Evolutionary conservation across 2,113 vertebrate genomes (phyloP).

Genomic region (Labrus mixtus): DNA sequence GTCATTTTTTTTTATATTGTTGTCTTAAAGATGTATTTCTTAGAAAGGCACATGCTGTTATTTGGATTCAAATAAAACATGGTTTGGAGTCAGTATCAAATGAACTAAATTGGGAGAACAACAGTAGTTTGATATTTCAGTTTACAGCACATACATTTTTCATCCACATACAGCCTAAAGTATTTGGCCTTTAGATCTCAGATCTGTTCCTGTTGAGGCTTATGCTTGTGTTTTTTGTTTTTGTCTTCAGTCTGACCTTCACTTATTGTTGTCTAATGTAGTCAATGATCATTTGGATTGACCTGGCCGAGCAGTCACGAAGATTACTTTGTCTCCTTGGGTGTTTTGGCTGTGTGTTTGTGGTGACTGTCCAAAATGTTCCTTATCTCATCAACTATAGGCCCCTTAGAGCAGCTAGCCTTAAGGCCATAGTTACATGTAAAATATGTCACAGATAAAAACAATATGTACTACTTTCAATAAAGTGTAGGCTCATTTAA

Average conservation of each 20-base stretch:
- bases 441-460: no score
- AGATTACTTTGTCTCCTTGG: background rate
- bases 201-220: background rate
- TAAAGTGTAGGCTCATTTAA: no score
- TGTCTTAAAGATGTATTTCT: background rate
- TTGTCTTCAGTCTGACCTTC: background rate
- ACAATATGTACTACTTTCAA: no score
- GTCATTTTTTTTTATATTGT: background rate
- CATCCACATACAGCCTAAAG: no score
- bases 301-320: background rate
- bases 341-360: slow-evolving; percentile 12
- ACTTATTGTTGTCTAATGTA: no score
- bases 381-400: background rate
- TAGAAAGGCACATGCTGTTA: background rate
- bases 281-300: background rate
- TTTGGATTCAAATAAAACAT: background rate
- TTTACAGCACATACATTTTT: no score
- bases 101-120: no score
- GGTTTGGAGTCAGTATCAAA: no score
- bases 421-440: no score
- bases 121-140: no score
- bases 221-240: background rate
- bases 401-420: no score
- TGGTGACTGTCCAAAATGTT: background rate
- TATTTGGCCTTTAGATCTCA: background rate